Evolutionary conservation across 2,888 invertebrate genomes (phyloP), one percentile per base, ranked within the genome.

Genomic region (Poecilus cupreus): DNA sequence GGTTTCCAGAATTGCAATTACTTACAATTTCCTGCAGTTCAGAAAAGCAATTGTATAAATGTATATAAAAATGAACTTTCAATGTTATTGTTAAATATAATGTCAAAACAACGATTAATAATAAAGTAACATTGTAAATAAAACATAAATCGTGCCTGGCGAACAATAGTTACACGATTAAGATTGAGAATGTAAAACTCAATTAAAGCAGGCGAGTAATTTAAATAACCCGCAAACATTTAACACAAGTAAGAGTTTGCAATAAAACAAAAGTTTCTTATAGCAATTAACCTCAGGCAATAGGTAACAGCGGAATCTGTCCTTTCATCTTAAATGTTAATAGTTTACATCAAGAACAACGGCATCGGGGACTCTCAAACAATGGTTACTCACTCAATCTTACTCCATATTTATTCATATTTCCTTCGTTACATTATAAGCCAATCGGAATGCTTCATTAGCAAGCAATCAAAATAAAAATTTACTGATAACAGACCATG

Each of bases 291-390:
- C 24, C 22, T 54, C 54, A 11, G 11, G 54, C 10, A 22, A 54
- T 54, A 54, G 54, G 54, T 22, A 54, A 54, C 54, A 54, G 22
- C 54, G 22, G 54, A 54, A 24, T 54, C 22, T 54, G 54, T 54
- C 54, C 54, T 54, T 54, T 54, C 4, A 20, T 24, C 22, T 54
- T 54, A 54, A 54, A 54, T 54, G 54, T 54, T n/a, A 54, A 54
- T 54, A 54, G n/a, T 39, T 39, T 39, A 39, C 39, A 39, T 43
- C 43, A 22, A 22, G 22, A 11, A 54, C 2, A 54, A 22, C 20
- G 49, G 22, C 8, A 11, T n/a, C 18, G 10, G 54, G 10, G 54
- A 54, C 11, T 54, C 54, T 54, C 54, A 54, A 54, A 54, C 54
- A 54, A 54, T 11, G 11, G 1, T n/a, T n/a, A n/a, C n/a, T n/a